Evolutionary conservation across 2,888 invertebrate genomes (phyloP).

Genomic region (Melieria omissa): DNA sequence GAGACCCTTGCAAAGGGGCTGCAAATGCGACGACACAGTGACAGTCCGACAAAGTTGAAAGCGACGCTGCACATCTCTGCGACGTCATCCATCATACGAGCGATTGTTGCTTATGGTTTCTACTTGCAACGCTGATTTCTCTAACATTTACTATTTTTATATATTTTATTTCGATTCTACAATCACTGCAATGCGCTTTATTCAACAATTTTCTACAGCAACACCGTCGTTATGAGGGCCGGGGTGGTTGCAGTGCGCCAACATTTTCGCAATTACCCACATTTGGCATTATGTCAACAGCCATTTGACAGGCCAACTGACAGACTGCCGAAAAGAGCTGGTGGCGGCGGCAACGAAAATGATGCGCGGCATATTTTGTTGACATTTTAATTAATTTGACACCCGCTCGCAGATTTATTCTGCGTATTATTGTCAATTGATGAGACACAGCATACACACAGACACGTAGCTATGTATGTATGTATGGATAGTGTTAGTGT

Average conservation of each 20-base stretch:
- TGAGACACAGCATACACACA: neutral
- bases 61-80: no score
- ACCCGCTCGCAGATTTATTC: conserved; percentile 20
- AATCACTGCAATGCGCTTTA: no score
- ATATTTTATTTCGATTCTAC: no score
- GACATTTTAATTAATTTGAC: conserved; percentile 54
- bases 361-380: conserved; percentile 50
- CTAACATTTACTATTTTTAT: no score
- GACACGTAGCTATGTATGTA: neutral
- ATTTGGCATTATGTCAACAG: neutral
- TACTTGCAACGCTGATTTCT: no score
- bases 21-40: neutral
- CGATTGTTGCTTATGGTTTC: no score
- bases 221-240: no score
- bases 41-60: neutral
- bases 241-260: no score
- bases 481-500: no score
- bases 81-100: no score
- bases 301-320: neutral
- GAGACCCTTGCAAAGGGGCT: neutral
- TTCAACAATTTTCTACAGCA: no score
- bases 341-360: conserved; percentile 21
- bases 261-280: neutral
- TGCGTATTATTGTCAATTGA: conserved; percentile 3
- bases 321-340: neutral